These are phyloP conservation scores for Micromussa lordhowensis DNA, from an alignment of 92 coral and sea anemone species.

Conservation along the genomic window DNA sequence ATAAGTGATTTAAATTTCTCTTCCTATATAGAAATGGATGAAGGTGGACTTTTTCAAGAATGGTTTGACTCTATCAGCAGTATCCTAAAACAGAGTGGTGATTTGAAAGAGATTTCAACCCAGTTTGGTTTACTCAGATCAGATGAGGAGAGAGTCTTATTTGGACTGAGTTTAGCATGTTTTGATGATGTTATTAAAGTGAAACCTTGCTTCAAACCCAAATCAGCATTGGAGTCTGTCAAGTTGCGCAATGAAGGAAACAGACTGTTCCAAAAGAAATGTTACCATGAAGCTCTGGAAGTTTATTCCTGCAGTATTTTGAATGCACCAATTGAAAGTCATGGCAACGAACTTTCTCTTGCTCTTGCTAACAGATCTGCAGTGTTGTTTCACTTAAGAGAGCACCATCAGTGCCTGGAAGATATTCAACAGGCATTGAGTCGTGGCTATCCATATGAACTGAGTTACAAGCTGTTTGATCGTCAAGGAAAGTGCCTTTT, in stretches of 20 bases:
- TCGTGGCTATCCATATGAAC: slow-evolving; percentile 75
- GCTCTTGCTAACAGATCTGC: slow-evolving; percentile 97
- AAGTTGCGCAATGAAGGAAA: slow-evolving; percentile 84
- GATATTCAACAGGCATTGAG: slow-evolving; percentile 79
- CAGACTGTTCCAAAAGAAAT: slow-evolving; percentile 73
- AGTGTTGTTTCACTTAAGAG: slow-evolving; percentile 71
- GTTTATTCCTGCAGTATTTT: slow-evolving; percentile 79
- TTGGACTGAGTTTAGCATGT: slow-evolving; percentile 67
- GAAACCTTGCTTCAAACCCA: slow-evolving; percentile 58
- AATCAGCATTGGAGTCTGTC: slow-evolving; percentile 70
- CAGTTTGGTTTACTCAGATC: slow-evolving; percentile 74
- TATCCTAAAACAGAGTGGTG: slow-evolving; percentile 62
- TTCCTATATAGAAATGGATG: not conserved
- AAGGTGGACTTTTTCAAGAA: slow-evolving; percentile 45
- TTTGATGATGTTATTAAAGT: slow-evolving; percentile 69
- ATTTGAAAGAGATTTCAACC: slow-evolving; percentile 71
- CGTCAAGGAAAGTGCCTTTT: slow-evolving; percentile 80
- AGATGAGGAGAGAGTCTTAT: slow-evolving; percentile 79
- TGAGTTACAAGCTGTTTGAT: slow-evolving; percentile 80
- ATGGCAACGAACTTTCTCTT: slow-evolving; percentile 71
- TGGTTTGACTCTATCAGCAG: slow-evolving; percentile 72
- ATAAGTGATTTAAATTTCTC: not conserved
- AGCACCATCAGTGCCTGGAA: slow-evolving; percentile 68
- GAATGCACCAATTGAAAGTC: slow-evolving; percentile 63
- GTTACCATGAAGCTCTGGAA: slow-evolving; percentile 62